Evolutionary conservation across 1,140 invertebrate species (phyloP).

Genomic region (Patella vulgata): DNA sequence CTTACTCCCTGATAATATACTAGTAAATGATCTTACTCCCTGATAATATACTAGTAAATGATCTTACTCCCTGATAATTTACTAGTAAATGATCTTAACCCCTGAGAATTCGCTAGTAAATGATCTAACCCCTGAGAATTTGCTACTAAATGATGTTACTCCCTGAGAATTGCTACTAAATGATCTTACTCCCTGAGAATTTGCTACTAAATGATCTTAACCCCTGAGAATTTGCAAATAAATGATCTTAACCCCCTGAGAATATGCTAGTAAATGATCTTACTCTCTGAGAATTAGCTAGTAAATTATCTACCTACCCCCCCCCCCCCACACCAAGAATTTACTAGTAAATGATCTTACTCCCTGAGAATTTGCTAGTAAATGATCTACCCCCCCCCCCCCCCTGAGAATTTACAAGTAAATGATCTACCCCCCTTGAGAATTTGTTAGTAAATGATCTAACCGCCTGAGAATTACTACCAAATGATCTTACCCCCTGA

Average conservation of each 20-base stretch:
- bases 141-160: neutral
- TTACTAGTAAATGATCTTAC: no score
- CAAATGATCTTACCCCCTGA: slow-evolving; percentile 11
- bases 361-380: no score
- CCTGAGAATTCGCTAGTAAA: neutral
- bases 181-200: neutral
- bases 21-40: neutral
- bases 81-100: neutral
- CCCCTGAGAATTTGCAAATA: no score
- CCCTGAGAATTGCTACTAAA: neutral
- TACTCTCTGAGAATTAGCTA: neutral
- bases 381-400: no score
- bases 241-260: no score
- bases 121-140: neutral
- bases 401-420: no score
- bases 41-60: neutral
- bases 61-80: neutral
- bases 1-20: neutral
- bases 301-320: neutral
- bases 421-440: no score
- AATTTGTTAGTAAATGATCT: no score
- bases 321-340: no score
- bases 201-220: neutral
- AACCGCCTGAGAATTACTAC: slow-evolving; percentile 3
- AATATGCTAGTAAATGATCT: neutral